phyloP scores from a whole-genome alignment of 2,888 invertebrate genomes.

The Mechanitis messenoides region DNA sequence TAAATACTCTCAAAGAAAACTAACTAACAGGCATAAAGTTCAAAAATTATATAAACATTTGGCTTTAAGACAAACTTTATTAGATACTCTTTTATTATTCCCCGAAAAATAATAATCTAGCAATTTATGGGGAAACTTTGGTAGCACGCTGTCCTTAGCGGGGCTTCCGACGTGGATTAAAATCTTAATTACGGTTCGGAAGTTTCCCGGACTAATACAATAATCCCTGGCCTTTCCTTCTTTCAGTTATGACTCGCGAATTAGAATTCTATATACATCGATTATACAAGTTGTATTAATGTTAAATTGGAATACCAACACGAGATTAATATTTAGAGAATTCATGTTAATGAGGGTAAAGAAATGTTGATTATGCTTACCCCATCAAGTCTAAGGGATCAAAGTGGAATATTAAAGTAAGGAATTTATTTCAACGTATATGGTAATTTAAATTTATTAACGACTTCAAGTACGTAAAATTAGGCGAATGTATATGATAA shows the following conservation, averaged over 20 bases:
- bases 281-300: slow-evolving; percentile 19
- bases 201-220: slow-evolving; percentile 62
- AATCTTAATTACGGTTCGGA: slow-evolving; percentile 64
- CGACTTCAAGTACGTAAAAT: too few relatives aligned
- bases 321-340: neutral
- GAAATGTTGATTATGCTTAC: slow-evolving; percentile 4
- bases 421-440: too few relatives aligned
- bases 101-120: slow-evolving; percentile 53
- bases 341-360: slow-evolving; percentile 8
- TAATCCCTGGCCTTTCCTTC: slow-evolving; percentile 50
- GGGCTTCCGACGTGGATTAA: slow-evolving; percentile 55
- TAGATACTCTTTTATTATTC: slow-evolving; percentile 29
- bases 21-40: neutral
- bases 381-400: too few relatives aligned
- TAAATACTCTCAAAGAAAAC: too few relatives aligned
- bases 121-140: slow-evolving; percentile 63
- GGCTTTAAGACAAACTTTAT: too few relatives aligned
- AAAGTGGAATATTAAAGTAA: too few relatives aligned
- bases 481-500: too few relatives aligned
- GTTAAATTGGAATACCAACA: neutral
- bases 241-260: slow-evolving; percentile 39
- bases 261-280: slow-evolving; percentile 32
- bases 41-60: too few relatives aligned
- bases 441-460: too few relatives aligned
- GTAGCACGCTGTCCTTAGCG: slow-evolving; percentile 52